Evolutionary conservation across 2,888 invertebrate genomes (phyloP), one percentile per base, ranked within the genome.

Genomic region (Hylaea fasciaria): DNA sequence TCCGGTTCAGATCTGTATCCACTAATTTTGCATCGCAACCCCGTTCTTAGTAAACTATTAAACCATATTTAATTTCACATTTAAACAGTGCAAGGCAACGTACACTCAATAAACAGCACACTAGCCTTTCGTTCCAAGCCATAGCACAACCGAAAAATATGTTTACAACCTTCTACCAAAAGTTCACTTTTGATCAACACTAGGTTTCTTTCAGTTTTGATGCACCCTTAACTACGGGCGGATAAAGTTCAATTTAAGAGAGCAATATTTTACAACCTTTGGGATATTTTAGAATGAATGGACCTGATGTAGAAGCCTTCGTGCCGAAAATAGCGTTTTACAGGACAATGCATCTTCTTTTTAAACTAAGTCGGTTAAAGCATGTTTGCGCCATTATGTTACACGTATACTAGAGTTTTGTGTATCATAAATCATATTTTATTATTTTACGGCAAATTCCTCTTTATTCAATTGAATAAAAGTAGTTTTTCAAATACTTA

Each of bases 281-380:
- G 74, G 74, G 77, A 77, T 81, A 76, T 81, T 87, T 81, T 76
- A 72, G 44, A 78, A 82, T 72, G 82, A 82, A 78, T 79, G 74
- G 76, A 69, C 69, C 69, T 89, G 86, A 90, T 83, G 73, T 83
- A 89, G 75, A 81, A 82, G 80, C 80, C 78, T 89, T 87, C 90
- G 91, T 91, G 91, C 89, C 87, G 86, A 91, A 91, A 89, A 85
- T 87, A 90, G 78, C 91, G 82, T 90, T 90, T 86, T 81, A 82
- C 81, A 79, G 79, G 80, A 85, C 84, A 83, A 87, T 87, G 85
- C 80, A 76, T 90, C 88, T 87, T 84, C 78, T 86, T 89, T 89
- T 51, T 43, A 51, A 47, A 39, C 51, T 86, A 84, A 86, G 80
- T 79, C 80, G 83, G 82, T 80, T 86, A 83, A 85, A 79, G 73